Conservation (phyloP, 2,888 invertebrate species). For the Endotricha flammealis region DNA sequence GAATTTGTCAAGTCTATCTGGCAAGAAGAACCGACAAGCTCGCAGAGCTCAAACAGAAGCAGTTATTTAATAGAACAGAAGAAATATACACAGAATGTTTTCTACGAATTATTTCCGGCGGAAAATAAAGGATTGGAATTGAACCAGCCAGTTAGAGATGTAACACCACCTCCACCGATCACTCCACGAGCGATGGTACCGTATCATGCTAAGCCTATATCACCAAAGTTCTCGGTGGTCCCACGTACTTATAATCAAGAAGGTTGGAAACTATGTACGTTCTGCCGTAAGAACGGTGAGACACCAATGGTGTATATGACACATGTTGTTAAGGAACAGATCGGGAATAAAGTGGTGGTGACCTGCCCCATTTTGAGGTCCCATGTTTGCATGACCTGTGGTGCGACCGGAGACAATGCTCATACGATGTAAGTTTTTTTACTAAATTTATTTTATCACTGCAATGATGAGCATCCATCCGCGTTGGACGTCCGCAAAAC, state of each 20-base stretch:
- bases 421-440: slow-evolving; percentile 63
- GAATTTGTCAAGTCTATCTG: slow-evolving; percentile 13
- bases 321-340: slow-evolving; percentile 49
- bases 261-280: slow-evolving; percentile 46
- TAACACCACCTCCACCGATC: slow-evolving; percentile 14
- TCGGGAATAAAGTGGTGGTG: slow-evolving; percentile 45
- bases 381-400: slow-evolving; percentile 54
- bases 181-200: not conserved
- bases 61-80: slow-evolving; percentile 17
- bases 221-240: not conserved
- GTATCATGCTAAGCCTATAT: not conserved
- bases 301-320: slow-evolving; percentile 55
- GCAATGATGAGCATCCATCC: too few species aligned
- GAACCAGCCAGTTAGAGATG: slow-evolving; percentile 29
- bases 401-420: slow-evolving; percentile 56
- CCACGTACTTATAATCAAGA: slow-evolving; percentile 16
- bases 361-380: slow-evolving; percentile 61
- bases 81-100: slow-evolving; percentile 14
- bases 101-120: slow-evolving; percentile 52
- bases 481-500: too few species aligned
- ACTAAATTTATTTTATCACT: slow-evolving; percentile 5
- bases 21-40: slow-evolving; percentile 18
- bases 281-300: slow-evolving; percentile 68
- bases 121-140: slow-evolving; percentile 37
- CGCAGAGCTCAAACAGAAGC: slow-evolving; percentile 28